Evolutionary conservation across 2,113 vertebrate species (phyloP).

Genomic region (Festucalex cinctus): DNA sequence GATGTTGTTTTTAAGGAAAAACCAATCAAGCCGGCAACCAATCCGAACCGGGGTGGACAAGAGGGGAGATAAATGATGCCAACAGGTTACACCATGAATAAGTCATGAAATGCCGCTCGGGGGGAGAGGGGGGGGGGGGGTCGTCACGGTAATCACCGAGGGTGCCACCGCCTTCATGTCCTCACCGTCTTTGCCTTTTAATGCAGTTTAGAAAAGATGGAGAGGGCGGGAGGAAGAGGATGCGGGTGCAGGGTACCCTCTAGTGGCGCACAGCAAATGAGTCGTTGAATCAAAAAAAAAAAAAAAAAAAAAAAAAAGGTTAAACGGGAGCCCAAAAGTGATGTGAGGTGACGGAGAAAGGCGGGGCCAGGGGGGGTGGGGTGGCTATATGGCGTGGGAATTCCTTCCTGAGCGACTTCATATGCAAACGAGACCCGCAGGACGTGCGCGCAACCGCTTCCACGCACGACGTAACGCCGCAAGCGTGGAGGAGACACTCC

Average conservation of each 20-base stretch:
- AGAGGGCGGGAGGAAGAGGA: background rate
- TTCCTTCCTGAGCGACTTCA: constrained; percentile 40
- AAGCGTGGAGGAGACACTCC: background rate
- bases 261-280: constrained; percentile 58
- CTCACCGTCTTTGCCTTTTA: constrained; percentile 9
- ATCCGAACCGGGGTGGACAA: background rate
- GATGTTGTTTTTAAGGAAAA: constrained; percentile 8
- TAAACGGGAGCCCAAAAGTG: constrained; percentile 24
- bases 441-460: background rate
- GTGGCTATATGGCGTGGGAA: constrained; percentile 18
- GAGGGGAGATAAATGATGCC: constrained; percentile 1
- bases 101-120: background rate
- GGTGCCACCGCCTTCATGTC: constrained; percentile 11
- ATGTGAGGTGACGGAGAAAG: constrained; percentile 28
- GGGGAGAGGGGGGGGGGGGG: background rate
- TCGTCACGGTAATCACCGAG: constrained; percentile 31
- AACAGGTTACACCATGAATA: constrained; percentile 12
- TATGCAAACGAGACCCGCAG: constrained; percentile 45
- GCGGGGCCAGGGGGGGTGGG: background rate
- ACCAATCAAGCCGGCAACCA: background rate
- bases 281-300: constrained; percentile 50
- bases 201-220: background rate
- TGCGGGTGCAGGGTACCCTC: constrained; percentile 58
- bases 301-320: no score
- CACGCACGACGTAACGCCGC: background rate